Conservation (phyloP, 2,888 invertebrate genomes). For the Tubulanus polymorphus region DNA sequence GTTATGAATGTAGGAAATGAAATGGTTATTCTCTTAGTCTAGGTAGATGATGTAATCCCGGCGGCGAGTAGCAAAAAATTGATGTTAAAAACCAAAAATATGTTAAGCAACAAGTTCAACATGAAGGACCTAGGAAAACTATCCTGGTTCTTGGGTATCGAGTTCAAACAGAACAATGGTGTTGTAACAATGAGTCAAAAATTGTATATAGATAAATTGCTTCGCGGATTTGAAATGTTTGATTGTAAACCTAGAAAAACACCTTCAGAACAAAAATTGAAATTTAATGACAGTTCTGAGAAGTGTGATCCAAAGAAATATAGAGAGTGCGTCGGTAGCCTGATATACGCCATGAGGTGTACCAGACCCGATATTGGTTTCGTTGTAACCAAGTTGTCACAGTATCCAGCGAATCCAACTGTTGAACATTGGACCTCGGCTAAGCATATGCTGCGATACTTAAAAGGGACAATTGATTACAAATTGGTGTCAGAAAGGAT, state of each 20-base stretch:
- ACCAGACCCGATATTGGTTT: conserved; percentile 9
- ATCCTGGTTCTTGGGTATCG: conserved; percentile 9
- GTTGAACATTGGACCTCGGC: neutral
- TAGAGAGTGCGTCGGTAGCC: conserved; percentile 5
- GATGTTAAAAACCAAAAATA: neutral
- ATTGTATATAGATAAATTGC: neutral
- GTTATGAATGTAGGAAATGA: neutral
- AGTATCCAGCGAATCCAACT: conserved; percentile 7
- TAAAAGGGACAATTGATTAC: conserved; percentile 8
- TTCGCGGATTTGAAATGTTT: neutral
- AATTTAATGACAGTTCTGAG: neutral
- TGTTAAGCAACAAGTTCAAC: neutral
- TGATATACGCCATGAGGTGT: conserved; percentile 11
- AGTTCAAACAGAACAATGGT: conserved; percentile 1
- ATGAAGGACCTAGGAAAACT: conserved; percentile 11
- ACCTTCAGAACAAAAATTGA: conserved; percentile 5
- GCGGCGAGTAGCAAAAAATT: neutral
- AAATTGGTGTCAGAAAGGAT: conserved; percentile 1
- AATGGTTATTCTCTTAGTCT: conserved; percentile 9
- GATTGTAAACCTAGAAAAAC: conserved; percentile 9
- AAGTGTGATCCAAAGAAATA: neutral
- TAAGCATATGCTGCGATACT: conserved; percentile 11
- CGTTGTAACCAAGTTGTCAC: conserved; percentile 9
- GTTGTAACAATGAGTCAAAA: conserved; percentile 3
- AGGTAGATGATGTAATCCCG: conserved; percentile 13